Conservation (phyloP, 2,797 vertebrate species). For the Tympanoctomys barrerae region DNA sequence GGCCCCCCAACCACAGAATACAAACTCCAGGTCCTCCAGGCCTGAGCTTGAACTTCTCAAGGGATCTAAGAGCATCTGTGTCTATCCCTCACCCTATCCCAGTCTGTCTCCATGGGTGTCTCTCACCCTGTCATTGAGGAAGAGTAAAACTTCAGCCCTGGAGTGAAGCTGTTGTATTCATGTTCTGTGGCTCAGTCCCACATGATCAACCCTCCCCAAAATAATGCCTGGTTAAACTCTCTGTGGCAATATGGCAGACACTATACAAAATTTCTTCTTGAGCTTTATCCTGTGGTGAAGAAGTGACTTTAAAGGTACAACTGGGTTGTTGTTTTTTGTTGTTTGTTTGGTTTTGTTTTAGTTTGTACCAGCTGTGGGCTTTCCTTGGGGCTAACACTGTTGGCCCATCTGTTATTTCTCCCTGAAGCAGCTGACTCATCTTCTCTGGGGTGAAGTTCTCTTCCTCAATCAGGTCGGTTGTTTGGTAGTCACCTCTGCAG, state of each 20-base stretch:
- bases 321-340: not conserved
- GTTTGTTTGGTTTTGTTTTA: too few species aligned
- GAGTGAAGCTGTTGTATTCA: not conserved
- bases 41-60: not conserved
- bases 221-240: not conserved
- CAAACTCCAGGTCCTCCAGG: not conserved
- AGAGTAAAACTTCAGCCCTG: not conserved
- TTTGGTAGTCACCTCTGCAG: not conserved
- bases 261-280: not conserved
- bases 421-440: not conserved
- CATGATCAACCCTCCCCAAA: not conserved
- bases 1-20: not conserved
- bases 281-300: not conserved
- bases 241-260: not conserved
- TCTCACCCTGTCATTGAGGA: not conserved
- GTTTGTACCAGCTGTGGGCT: not conserved
- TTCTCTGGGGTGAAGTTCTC: not conserved
- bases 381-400: not conserved
- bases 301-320: not conserved
- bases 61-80: not conserved
- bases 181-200: not conserved
- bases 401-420: not conserved
- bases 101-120: not conserved
- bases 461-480: not conserved
- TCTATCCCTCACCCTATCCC: not conserved